Percentiles rank a stretch among this genome's conserved stretches.
phyloP scores from a whole-genome alignment of 2,888 invertebrate genomes.

The Chironomus riparius region DNA sequence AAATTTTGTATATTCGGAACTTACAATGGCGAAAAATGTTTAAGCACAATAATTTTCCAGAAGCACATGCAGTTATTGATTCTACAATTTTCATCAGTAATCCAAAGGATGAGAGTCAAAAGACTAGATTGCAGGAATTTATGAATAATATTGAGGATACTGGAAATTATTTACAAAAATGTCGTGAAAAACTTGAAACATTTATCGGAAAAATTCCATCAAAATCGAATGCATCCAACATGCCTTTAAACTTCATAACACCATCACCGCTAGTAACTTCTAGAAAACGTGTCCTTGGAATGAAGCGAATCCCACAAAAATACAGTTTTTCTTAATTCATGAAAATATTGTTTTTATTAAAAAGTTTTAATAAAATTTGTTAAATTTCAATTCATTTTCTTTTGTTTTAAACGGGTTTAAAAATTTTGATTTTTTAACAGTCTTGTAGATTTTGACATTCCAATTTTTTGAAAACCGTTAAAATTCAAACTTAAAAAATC shows the following conservation, averaged over 20 bases:
- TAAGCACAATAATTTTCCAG: conserved; percentile 45
- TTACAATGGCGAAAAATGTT: conserved; percentile 48
- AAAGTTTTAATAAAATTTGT: too few species aligned
- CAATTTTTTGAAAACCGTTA: background rate
- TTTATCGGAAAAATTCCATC: background rate
- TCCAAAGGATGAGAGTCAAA: conserved; percentile 47
- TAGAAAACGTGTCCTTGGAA: too few species aligned
- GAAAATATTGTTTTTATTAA: too few species aligned
- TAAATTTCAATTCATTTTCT: too few species aligned
- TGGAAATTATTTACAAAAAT: background rate
- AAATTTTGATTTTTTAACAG: too few species aligned
- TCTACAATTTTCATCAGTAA: conserved; percentile 52
- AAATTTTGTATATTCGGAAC: conserved; percentile 52
- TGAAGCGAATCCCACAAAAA: too few species aligned
- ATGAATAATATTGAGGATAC: conserved; percentile 33
- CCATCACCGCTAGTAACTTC: background rate
- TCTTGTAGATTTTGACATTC: too few species aligned
- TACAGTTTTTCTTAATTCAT: too few species aligned
- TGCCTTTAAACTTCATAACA: background rate
- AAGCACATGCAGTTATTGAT: conserved; percentile 51
- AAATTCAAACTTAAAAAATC: background rate
- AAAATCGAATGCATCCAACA: background rate
- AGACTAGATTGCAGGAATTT: conserved; percentile 44
- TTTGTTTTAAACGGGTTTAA: too few species aligned
- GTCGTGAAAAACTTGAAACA: background rate